Evolutionary conservation across 2,797 vertebrate genomes (phyloP).

Genomic region (Sciurus vulgaris): DNA sequence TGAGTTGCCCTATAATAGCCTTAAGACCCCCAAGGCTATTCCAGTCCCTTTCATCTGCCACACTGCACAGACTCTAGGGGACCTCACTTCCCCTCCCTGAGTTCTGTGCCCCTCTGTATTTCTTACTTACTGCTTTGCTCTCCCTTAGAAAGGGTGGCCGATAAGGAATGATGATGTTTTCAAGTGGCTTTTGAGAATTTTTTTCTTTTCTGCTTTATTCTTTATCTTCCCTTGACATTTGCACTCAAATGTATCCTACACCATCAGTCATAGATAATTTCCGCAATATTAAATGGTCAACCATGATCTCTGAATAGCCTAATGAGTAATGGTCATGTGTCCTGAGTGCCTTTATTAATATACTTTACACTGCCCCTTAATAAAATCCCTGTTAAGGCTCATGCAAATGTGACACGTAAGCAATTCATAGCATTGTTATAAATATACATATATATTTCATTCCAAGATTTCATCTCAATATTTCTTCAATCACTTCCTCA

Average conservation of each 20-base stretch:
- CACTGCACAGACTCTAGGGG: slow-evolving; percentile 67
- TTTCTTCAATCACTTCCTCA: slow-evolving; percentile 90
- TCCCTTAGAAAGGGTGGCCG: slow-evolving; percentile 67
- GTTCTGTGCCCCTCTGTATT: not conserved
- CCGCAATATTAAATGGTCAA: slow-evolving; percentile 51
- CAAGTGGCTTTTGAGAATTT: slow-evolving; percentile 76
- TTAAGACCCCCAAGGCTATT: slow-evolving; percentile 85
- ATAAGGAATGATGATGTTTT: slow-evolving; percentile 76
- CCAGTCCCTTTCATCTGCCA: slow-evolving; percentile 85
- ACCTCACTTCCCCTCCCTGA: slow-evolving; percentile 56
- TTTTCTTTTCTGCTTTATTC: slow-evolving; percentile 72
- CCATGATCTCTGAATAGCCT: slow-evolving; percentile 30
- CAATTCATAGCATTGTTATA: slow-evolving; percentile 77
- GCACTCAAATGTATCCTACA: slow-evolving; percentile 63
- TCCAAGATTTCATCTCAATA: slow-evolving; percentile 89
- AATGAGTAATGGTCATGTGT: not conserved
- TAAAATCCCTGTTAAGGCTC: slow-evolving; percentile 68
- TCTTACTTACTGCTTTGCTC: slow-evolving; percentile 76
- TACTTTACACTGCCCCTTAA: slow-evolving; percentile 64
- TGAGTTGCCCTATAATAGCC: slow-evolving; percentile 88
- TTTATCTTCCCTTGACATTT: slow-evolving; percentile 52
- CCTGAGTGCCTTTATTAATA: slow-evolving; percentile 67
- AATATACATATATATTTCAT: slow-evolving; percentile 85
- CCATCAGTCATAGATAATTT: slow-evolving; percentile 57
- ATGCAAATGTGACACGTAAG: slow-evolving; percentile 80